Percentiles rank a stretch among this genome's conserved stretches.
Evolutionary conservation across 2,797 vertebrate genomes (phyloP).

Genomic region (Acanthis flammea): DNA sequence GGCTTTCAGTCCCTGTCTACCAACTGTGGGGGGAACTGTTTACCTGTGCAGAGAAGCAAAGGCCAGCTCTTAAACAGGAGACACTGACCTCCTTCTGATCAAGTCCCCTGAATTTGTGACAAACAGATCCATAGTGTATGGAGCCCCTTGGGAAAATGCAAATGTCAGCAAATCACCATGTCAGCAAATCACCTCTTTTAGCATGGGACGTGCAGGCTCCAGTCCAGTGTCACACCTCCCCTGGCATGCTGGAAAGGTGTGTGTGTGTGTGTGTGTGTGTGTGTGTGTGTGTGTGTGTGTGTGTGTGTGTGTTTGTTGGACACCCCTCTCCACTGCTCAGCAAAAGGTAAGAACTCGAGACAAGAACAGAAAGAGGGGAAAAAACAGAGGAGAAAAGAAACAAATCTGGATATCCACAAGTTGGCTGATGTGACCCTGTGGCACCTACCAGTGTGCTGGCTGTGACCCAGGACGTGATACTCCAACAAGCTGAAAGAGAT

Average conservation of each 20-base stretch:
- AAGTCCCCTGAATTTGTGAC: slow-evolving; percentile 1
- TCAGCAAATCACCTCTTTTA: neutral
- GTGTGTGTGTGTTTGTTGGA: neutral
- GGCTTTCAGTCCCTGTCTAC: neutral
- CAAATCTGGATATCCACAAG: neutral
- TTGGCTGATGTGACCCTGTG: slow-evolving; percentile 54
- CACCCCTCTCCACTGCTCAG: neutral
- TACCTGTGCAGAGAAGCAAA: slow-evolving; percentile 22
- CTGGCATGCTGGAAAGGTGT: neutral
- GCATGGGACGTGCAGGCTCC: neutral
- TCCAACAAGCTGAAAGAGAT: slow-evolving; percentile 24
- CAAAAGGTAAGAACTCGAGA: neutral
- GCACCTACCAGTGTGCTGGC: slow-evolving; percentile 43
- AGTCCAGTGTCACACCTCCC: neutral
- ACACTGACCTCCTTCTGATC: neutral
- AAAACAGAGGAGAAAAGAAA: neutral
- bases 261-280: neutral
- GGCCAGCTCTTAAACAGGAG: neutral
- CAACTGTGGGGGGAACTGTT: neutral
- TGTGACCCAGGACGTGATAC: slow-evolving; percentile 34
- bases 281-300: no score
- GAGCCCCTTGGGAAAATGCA: slow-evolving; percentile 24
- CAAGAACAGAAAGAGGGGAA: no score
- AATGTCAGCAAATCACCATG: slow-evolving; percentile 3
- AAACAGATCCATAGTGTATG: neutral